Percentiles rank a stretch among this genome's conserved stretches.
phyloP scores from a whole-genome alignment of 2,888 invertebrate species.

The Lithophane semibrunnea region DNA sequence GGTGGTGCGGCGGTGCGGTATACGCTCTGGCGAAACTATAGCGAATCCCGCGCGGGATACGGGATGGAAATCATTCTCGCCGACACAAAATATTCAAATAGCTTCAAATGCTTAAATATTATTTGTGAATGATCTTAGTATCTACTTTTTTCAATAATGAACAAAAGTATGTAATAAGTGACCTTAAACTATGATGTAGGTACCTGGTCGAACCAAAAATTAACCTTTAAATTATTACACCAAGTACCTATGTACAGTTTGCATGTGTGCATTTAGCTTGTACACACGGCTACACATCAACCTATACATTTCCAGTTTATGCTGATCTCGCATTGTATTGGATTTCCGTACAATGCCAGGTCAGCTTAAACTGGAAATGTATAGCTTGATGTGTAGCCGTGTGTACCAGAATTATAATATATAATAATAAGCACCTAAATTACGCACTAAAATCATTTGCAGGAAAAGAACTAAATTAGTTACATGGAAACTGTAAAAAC shows the following conservation, averaged over 20 bases:
- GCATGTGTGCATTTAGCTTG: not conserved
- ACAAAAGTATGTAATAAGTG: not conserved
- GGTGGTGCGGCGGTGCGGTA: not conserved
- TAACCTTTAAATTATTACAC: not conserved
- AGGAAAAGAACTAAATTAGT: not conserved
- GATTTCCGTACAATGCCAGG: too few relatives aligned
- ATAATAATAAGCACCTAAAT: not conserved
- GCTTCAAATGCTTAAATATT: not conserved
- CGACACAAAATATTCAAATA: not conserved
- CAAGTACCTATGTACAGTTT: not conserved
- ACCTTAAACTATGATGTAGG: not conserved
- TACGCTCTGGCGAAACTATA: not conserved
- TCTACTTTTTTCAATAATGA: not conserved
- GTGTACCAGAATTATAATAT: not conserved
- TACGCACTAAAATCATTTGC: not conserved
- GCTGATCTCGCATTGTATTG: too few relatives aligned
- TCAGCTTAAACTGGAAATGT: too few relatives aligned
- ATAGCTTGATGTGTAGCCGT: too few relatives aligned
- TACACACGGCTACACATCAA: too few relatives aligned
- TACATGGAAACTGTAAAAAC: not conserved
- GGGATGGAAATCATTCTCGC: not conserved
- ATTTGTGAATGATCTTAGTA: not conserved
- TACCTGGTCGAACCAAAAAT: not conserved
- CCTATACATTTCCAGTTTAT: too few relatives aligned
- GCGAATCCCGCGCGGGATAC: not conserved